phyloP scores from a whole-genome alignment of 2,888 invertebrate genomes.

The Pseudococcus jackbeardsleyi region DNA sequence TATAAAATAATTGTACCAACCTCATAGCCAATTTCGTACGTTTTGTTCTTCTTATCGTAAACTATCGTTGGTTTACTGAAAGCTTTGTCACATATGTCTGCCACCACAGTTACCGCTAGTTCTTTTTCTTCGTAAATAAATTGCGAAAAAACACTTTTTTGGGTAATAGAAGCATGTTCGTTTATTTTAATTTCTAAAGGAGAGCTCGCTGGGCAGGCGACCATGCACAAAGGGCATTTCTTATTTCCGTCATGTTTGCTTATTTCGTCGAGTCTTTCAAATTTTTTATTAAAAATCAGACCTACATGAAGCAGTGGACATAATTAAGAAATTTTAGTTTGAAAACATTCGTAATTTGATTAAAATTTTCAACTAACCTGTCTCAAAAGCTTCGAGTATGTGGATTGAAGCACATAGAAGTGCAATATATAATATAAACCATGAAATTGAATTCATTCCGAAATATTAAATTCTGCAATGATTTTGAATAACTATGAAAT shows the following conservation, averaged over 20 bases:
- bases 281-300: not conserved
- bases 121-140: not conserved
- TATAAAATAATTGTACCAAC: not conserved
- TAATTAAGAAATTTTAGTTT: not conserved
- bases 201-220: not conserved
- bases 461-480: not conserved
- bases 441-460: not conserved
- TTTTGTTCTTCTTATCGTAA: not conserved
- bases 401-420: not conserved
- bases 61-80: not conserved
- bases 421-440: not conserved
- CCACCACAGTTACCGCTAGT: not conserved
- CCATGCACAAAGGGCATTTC: not conserved
- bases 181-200: not conserved
- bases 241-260: not conserved
- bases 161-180: not conserved
- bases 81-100: not conserved
- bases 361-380: not conserved
- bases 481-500: not conserved
- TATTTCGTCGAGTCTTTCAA: not conserved
- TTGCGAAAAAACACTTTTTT: not conserved
- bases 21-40: not conserved
- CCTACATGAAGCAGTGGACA: not conserved
- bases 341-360: not conserved
- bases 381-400: not conserved